These are phyloP conservation scores for Yoshiicerus persimilis DNA, from an alignment of 1,140 invertebrate genomes.

Conservation along the genomic window DNA sequence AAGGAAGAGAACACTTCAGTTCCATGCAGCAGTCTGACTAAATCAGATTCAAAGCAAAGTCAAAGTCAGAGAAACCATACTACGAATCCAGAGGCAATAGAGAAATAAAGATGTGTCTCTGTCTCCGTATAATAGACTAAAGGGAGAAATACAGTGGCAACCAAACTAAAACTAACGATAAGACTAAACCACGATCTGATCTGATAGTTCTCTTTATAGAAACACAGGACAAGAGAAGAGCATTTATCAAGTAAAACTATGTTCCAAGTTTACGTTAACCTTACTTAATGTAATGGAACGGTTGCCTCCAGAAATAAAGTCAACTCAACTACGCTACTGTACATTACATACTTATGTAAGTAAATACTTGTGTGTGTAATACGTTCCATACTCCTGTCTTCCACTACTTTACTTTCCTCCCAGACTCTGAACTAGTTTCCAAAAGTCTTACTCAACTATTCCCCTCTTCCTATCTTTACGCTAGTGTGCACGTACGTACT, in stretches of 20 bases:
- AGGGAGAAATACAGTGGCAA: neutral
- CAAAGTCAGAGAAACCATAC: neutral
- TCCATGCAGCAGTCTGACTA: neutral
- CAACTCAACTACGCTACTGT: neutral
- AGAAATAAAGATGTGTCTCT: neutral
- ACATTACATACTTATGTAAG: neutral
- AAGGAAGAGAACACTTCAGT: neutral
- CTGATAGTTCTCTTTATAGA: neutral
- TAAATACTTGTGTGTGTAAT: neutral
- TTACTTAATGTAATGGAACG: neutral
- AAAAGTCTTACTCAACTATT: neutral
- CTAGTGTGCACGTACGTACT: neutral
- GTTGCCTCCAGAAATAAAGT: neutral
- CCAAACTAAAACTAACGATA: neutral
- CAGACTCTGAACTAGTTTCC: neutral
- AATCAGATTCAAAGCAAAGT: neutral
- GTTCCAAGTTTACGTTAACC: neutral
- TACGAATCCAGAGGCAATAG: neutral
- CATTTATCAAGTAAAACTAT: neutral
- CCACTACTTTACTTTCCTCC: neutral
- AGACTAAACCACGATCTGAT: neutral
- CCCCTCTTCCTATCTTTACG: neutral
- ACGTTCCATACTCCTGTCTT: neutral
- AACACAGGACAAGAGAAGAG: neutral
- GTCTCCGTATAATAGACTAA: neutral